Conservation (phyloP, 2,888 invertebrate genomes). For the Nomada ferruginata region DNA sequence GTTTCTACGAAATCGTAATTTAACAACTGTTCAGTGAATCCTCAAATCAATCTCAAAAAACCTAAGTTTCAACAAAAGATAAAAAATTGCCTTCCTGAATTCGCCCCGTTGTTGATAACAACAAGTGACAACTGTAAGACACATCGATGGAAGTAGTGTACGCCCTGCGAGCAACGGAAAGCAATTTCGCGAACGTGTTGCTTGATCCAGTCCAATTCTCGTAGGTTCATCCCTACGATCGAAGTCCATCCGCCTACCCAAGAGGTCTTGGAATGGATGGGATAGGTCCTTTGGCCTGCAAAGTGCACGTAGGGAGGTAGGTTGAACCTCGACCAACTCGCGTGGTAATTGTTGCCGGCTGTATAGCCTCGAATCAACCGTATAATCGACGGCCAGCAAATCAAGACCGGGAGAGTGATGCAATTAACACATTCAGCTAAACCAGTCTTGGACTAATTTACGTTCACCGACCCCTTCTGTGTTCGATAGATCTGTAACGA, state of each 20-base stretch:
- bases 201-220: conserved; percentile 27
- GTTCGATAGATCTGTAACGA: conserved; percentile 30
- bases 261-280: conserved; percentile 3
- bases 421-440: conserved; percentile 73
- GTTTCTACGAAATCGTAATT: too few relatives aligned
- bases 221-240: background rate
- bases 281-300: conserved; percentile 6
- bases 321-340: conserved; percentile 39
- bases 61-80: too few relatives aligned
- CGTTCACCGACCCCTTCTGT: conserved; percentile 45
- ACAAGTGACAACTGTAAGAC: conserved; percentile 22
- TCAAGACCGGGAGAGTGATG: conserved; percentile 63
- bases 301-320: conserved; percentile 19
- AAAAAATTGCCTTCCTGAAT: too few relatives aligned
- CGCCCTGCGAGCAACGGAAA: conserved; percentile 41
- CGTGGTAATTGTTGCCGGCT: conserved; percentile 61
- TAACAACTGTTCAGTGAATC: too few relatives aligned
- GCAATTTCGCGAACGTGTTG: conserved; percentile 59
- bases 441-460: conserved; percentile 68
- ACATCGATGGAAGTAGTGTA: conserved; percentile 35
- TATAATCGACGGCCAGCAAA: conserved; percentile 66
- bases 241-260: conserved; percentile 9
- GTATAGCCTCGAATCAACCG: conserved; percentile 62
- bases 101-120: too few relatives aligned
- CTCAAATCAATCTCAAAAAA: too few relatives aligned